phyloP scores from a whole-genome alignment of 2,888 invertebrate genomes.

The Campoletis raptor region DNA sequence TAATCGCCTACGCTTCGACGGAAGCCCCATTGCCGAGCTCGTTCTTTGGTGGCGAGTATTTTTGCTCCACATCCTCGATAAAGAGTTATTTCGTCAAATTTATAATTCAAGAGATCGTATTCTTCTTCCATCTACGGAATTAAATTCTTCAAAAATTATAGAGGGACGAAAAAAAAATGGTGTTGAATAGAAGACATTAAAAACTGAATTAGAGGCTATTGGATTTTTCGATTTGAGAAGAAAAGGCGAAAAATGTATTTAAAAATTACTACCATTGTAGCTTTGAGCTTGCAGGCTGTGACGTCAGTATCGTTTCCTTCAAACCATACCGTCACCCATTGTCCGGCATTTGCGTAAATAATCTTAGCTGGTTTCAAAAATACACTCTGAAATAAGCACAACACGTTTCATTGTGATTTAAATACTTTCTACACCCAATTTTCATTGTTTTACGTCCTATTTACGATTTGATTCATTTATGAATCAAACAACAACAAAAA shows the following conservation, averaged over 20 bases:
- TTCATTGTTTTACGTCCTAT: not conserved
- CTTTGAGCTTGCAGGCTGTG: conserved; percentile 39
- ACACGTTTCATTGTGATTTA: not conserved
- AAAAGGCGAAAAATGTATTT: not conserved
- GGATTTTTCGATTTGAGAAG: not conserved
- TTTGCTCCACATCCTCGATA: conserved; percentile 72
- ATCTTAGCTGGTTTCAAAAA: not conserved
- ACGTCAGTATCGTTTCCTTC: conserved; percentile 33
- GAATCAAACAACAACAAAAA: not conserved
- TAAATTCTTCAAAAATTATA: not conserved
- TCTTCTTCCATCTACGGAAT: not conserved
- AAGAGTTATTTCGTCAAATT: conserved; percentile 43
- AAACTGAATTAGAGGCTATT: too few species aligned
- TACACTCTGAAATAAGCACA: conserved; percentile 18
- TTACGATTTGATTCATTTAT: not conserved
- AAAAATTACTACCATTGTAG: conserved; percentile 7
- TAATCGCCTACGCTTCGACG: conserved; percentile 40
- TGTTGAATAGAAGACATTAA: not conserved
- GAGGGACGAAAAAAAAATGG: too few species aligned
- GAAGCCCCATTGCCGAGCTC: conserved; percentile 65
- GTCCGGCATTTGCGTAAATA: conserved; percentile 4
- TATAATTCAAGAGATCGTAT: conserved; percentile 36
- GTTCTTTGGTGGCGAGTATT: conserved; percentile 56
- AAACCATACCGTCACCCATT: conserved; percentile 47
- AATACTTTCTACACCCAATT: not conserved